These are phyloP conservation scores for Athripsodes cinereus DNA, from an alignment of 2,888 invertebrate species.

Conservation along the genomic window DNA sequence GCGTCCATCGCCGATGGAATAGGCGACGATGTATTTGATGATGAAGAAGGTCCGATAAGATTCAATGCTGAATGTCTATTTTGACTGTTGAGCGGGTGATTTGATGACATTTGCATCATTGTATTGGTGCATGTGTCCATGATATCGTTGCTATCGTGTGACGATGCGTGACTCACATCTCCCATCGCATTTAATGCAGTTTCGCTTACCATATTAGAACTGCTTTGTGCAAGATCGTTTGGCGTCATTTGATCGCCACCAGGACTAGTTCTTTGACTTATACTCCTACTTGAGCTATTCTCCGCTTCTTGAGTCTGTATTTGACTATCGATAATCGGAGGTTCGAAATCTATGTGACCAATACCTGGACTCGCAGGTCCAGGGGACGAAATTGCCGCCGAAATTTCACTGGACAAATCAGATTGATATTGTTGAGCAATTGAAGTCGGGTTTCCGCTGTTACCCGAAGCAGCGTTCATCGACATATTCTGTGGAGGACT, in stretches of 20 bases:
- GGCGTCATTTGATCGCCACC: slow-evolving; percentile 49
- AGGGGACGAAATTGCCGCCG: slow-evolving; percentile 70
- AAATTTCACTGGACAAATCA: slow-evolving; percentile 71
- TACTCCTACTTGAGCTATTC: slow-evolving; percentile 27
- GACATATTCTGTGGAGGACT: slow-evolving; percentile 33
- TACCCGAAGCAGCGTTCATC: slow-evolving; percentile 30
- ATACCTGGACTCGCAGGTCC: slow-evolving; percentile 63
- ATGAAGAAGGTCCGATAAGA: slow-evolving; percentile 26
- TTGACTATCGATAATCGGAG: slow-evolving; percentile 41
- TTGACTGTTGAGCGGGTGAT: slow-evolving; percentile 24
- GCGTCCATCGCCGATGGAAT: slow-evolving; percentile 24
- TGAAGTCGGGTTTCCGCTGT: slow-evolving; percentile 4
- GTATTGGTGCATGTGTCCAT: slow-evolving; percentile 28
- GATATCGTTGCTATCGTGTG: slow-evolving; percentile 27
- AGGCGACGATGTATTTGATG: slow-evolving; percentile 25
- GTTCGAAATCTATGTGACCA: slow-evolving; percentile 69
- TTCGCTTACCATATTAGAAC: slow-evolving; percentile 28
- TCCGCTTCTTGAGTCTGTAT: slow-evolving; percentile 26
- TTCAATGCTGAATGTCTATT: slow-evolving; percentile 28
- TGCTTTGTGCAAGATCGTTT: slow-evolving; percentile 36
- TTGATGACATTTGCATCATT: slow-evolving; percentile 26
- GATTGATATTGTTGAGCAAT: slow-evolving; percentile 48
- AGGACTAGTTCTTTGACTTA: slow-evolving; percentile 32
- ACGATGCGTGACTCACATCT: slow-evolving; percentile 27
- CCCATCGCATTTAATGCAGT: slow-evolving; percentile 30